phyloP scores from a whole-genome alignment of 1,140 invertebrate genomes.

The Spodoptera litura region DNA sequence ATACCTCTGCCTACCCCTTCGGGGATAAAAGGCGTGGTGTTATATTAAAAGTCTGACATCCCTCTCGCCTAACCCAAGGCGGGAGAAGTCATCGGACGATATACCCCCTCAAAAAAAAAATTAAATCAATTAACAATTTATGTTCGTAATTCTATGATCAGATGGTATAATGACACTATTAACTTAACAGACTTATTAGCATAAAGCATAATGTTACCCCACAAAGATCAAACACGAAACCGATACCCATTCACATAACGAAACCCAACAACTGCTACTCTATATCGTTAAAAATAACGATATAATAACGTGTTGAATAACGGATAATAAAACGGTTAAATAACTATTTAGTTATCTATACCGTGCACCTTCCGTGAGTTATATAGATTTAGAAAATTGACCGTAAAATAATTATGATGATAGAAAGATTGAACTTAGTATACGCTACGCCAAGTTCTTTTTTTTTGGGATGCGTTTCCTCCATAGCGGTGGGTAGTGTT shows the following conservation, averaged over 20 bases:
- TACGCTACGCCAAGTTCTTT: background rate
- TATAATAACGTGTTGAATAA: slow-evolving; percentile 17
- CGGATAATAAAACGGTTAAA: slow-evolving; percentile 11
- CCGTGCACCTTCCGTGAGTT: background rate
- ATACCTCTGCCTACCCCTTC: too few relatives aligned
- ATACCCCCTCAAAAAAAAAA: too few relatives aligned
- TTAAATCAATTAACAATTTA: too few relatives aligned
- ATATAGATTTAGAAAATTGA: slow-evolving; percentile 1
- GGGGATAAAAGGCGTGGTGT: too few relatives aligned
- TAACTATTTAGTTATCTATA: slow-evolving; percentile 6
- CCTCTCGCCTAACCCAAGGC: too few relatives aligned
- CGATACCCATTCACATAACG: background rate
- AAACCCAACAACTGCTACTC: slow-evolving; percentile 5
- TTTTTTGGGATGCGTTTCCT: too few relatives aligned
- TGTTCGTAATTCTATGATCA: too few relatives aligned
- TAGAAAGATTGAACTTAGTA: background rate
- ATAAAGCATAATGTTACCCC: background rate
- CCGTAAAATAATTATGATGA: slow-evolving; percentile 35
- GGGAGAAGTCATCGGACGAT: too few relatives aligned
- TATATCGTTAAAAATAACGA: slow-evolving; percentile 36
- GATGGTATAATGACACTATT: too few relatives aligned
- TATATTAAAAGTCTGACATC: too few relatives aligned
- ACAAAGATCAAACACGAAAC: background rate
- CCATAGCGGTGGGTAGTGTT: too few relatives aligned
- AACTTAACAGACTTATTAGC: too few relatives aligned